Percentiles rank a stretch among this genome's conserved stretches.
phyloP scores from a whole-genome alignment of 2,888 invertebrate species.

The Sphecodes monilicornis region DNA sequence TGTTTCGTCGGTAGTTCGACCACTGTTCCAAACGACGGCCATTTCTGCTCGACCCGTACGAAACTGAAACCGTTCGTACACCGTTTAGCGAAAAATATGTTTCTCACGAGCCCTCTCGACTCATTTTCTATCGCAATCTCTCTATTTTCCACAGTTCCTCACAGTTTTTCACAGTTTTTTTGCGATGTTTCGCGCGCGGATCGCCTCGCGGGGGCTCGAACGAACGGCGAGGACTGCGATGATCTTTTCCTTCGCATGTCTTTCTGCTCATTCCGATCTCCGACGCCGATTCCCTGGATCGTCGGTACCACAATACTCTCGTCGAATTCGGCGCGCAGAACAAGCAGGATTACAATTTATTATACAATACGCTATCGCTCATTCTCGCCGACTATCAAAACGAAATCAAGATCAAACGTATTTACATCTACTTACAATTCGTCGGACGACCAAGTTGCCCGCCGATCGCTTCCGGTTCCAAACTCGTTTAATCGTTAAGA shows the following conservation, averaged over 20 bases:
- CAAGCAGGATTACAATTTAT: conserved; percentile 36
- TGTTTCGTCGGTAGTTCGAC: background rate
- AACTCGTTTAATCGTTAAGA: background rate
- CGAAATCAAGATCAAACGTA: conserved; percentile 35
- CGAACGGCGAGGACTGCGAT: background rate
- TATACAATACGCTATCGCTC: conserved; percentile 40
- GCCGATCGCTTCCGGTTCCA: background rate
- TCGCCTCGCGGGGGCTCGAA: conserved; percentile 1
- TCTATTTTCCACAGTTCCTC: conserved; percentile 10
- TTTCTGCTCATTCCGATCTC: conserved; percentile 30
- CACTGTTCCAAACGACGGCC: background rate
- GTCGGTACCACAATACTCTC: conserved; percentile 64
- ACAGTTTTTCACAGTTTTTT: conserved; percentile 7
- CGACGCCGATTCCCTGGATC: conserved; percentile 7
- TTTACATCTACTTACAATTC: conserved; percentile 59
- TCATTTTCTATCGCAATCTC: conserved; percentile 15
- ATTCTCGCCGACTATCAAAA: conserved; percentile 2
- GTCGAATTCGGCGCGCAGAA: conserved; percentile 43
- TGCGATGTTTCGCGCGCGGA: conserved; percentile 21
- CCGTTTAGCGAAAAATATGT: conserved; percentile 74
- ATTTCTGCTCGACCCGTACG: background rate
- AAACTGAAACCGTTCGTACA: conserved; percentile 65
- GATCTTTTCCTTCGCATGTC: conserved; percentile 21
- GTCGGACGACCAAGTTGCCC: conserved; percentile 46
- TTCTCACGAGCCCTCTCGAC: conserved; percentile 44